Evolutionary conservation across 30 jellyfish, hydroid and myxozoan species (phyloP).

Genomic region (Aurelia aurita): DNA sequence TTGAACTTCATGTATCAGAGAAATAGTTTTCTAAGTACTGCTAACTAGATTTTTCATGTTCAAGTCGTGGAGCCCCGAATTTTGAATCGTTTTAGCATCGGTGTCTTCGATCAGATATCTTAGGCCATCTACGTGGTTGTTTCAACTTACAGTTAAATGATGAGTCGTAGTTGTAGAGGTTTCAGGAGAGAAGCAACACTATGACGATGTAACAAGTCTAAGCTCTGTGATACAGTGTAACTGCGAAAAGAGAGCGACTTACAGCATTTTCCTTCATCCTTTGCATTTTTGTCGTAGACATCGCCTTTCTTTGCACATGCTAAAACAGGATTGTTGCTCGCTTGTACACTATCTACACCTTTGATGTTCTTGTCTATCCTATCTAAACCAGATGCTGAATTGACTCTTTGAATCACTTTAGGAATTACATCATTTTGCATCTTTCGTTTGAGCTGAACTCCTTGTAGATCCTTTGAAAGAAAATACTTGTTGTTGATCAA

Average conservation of each 20-base stretch:
- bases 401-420: conserved; percentile 31
- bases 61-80: too few relatives aligned
- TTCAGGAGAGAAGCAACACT: too few relatives aligned
- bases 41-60: too few relatives aligned
- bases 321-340: neutral
- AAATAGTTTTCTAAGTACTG: too few relatives aligned
- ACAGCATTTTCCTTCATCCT: conserved; percentile 43
- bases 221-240: too few relatives aligned
- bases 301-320: conserved; percentile 51
- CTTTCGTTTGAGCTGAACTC: conserved; percentile 26
- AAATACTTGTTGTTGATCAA: neutral
- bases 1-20: too few relatives aligned
- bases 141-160: too few relatives aligned
- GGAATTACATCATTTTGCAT: conserved; percentile 63
- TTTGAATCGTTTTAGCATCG: too few relatives aligned
- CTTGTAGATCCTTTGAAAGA: conserved; percentile 28
- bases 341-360: conserved; percentile 9
- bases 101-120: too few relatives aligned
- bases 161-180: too few relatives aligned
- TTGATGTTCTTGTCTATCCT: conserved; percentile 33
- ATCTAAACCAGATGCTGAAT: conserved; percentile 3
- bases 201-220: too few relatives aligned
- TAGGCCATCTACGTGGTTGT: too few relatives aligned
- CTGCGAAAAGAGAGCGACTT: neutral
- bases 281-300: neutral